Evolutionary conservation across 35 echinoderm and acorn worm species (phyloP).

Genomic region (Heliocidaris tuberculata): DNA sequence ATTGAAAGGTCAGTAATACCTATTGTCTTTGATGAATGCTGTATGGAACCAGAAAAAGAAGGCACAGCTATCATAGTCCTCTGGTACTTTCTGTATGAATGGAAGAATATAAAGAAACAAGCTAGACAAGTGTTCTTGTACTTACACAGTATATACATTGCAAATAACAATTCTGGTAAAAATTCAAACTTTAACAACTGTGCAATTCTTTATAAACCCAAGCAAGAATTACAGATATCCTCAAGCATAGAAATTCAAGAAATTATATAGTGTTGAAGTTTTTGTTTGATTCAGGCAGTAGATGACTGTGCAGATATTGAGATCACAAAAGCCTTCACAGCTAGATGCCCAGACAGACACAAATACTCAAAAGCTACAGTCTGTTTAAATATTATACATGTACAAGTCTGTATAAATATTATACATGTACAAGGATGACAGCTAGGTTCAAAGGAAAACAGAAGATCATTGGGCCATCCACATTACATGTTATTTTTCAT

Average conservation of each 20-base stretch:
- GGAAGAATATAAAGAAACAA: slow-evolving; percentile 20
- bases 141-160: not conserved
- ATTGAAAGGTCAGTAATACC: slow-evolving; percentile 30
- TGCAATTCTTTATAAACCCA: not conserved
- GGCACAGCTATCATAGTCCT: slow-evolving; percentile 88
- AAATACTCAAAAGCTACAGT: too few relatives aligned
- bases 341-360: too few relatives aligned
- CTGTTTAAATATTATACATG: too few relatives aligned
- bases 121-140: not conserved
- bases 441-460: not conserved
- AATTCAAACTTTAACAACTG: not conserved
- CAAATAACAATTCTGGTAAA: not conserved
- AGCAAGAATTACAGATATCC: not conserved
- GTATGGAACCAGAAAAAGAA: slow-evolving; percentile 98
- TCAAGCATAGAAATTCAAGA: not conserved
- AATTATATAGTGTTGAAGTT: not conserved
- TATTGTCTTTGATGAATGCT: slow-evolving; percentile 75
- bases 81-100: slow-evolving; percentile 77
- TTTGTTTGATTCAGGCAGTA: not conserved
- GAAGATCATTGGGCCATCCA: not conserved
- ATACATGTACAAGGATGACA: not conserved
- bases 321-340: too few relatives aligned
- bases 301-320: too few relatives aligned
- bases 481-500: not conserved
- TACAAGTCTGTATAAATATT: too few relatives aligned